Evolutionary conservation across 1,140 invertebrate genomes (phyloP).

Genomic region (Camponotus floridanus): DNA sequence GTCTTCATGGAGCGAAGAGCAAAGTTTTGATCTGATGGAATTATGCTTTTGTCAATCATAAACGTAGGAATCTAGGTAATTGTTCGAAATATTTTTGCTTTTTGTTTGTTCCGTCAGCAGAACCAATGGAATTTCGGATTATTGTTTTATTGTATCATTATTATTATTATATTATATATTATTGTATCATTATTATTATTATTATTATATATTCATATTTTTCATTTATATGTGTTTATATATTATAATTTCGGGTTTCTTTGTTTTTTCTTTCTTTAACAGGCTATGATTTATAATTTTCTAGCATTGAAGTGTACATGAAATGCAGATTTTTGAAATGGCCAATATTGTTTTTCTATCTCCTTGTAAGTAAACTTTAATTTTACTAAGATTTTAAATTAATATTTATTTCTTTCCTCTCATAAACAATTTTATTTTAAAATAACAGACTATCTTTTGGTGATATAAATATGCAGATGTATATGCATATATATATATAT

Average conservation of each 20-base stretch:
- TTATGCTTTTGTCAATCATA: background rate
- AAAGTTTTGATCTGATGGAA: background rate
- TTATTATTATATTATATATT: too few species aligned
- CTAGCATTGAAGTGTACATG: background rate
- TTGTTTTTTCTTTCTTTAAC: background rate
- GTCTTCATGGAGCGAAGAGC: too few species aligned
- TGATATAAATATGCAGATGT: background rate
- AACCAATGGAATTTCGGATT: too few species aligned
- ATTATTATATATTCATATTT: too few species aligned
- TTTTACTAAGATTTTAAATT: background rate
- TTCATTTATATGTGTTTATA: background rate
- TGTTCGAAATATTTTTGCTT: background rate
- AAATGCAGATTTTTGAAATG: background rate
- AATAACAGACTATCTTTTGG: background rate
- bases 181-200: too few species aligned
- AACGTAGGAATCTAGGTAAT: background rate
- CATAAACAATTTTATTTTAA: background rate
- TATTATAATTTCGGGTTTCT: background rate
- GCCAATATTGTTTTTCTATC: background rate
- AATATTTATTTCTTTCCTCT: background rate
- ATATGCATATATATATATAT: background rate
- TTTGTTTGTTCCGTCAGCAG: too few species aligned
- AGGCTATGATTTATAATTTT: background rate
- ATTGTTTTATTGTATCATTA: too few species aligned
- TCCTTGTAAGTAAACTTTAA: background rate